Percentiles rank a stretch among this genome's conserved stretches.
These are phyloP conservation scores for Oxyruncus cristatus DNA, from an alignment of 2,113 vertebrate species.

Conservation along the genomic window DNA sequence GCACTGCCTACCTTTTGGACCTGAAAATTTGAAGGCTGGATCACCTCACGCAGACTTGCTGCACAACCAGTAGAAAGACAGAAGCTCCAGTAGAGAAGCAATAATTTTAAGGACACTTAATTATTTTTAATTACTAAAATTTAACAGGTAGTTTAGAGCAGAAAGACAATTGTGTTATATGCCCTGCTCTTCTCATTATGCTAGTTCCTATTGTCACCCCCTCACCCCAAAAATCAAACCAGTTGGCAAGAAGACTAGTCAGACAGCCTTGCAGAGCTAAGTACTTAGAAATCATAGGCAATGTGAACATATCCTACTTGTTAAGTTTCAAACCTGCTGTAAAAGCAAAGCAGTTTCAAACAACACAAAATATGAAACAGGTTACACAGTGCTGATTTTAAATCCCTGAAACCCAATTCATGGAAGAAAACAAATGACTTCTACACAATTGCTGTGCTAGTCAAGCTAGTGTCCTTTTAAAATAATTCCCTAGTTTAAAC, in stretches of 20 bases:
- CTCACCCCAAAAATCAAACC: background rate
- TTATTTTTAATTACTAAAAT: background rate
- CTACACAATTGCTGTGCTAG: background rate
- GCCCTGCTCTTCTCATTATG: background rate
- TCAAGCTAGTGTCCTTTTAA: background rate
- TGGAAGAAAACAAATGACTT: background rate
- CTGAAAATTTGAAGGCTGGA: background rate
- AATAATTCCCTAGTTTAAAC: background rate
- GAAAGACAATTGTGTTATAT: background rate
- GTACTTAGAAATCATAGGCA: background rate
- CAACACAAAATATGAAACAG: background rate
- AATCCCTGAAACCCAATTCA: background rate
- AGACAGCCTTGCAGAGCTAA: background rate
- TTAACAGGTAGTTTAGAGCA: background rate
- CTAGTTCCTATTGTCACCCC: background rate
- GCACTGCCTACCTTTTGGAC: background rate
- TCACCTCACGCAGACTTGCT: background rate
- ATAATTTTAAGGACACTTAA: background rate
- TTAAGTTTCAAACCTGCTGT: background rate
- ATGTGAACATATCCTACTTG: background rate
- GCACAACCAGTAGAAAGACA: background rate
- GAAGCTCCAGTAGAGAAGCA: background rate
- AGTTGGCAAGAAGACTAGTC: background rate
- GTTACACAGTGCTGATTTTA: background rate
- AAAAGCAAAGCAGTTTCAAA: background rate